Percentiles rank a stretch among this genome's conserved stretches.
phyloP scores from a whole-genome alignment of 2,888 invertebrate genomes.

The Eupithecia insigniata region DNA sequence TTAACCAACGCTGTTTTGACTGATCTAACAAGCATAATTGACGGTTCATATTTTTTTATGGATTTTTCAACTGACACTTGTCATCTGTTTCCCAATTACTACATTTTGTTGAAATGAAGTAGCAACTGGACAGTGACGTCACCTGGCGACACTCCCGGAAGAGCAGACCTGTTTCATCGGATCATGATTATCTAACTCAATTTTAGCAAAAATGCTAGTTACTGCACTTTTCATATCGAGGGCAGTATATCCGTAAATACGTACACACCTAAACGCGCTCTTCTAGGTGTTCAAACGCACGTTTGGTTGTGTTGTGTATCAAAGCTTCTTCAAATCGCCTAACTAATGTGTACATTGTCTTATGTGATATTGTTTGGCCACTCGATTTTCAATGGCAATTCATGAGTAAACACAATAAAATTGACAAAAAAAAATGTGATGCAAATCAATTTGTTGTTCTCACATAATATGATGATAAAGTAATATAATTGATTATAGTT shows the following conservation, averaged over 20 bases:
- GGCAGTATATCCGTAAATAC: background rate
- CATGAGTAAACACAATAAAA: slow-evolving; percentile 18
- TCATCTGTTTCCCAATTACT: no score
- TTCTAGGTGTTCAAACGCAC: background rate
- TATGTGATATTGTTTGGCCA: slow-evolving; percentile 45
- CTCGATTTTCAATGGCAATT: slow-evolving; percentile 35
- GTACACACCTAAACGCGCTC: background rate
- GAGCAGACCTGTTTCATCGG: no score
- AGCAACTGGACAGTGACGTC: no score
- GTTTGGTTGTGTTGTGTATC: background rate
- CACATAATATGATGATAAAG: background rate
- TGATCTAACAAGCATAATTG: no score
- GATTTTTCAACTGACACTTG: no score
- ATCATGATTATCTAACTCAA: no score
- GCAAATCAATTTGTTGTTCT: slow-evolving; percentile 3
- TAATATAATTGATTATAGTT: background rate
- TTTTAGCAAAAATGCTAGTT: no score
- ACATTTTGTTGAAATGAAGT: no score
- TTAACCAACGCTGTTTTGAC: no score
- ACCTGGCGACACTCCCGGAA: no score
- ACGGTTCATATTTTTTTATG: no score
- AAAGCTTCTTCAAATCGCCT: background rate
- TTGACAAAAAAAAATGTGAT: slow-evolving; percentile 8
- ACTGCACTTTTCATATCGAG: no score
- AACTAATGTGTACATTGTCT: background rate